Percentiles rank a stretch among this genome's conserved stretches.
These are phyloP conservation scores for Lymantria dispar DNA, from an alignment of 2,888 invertebrate genomes.

Conservation along the genomic window DNA sequence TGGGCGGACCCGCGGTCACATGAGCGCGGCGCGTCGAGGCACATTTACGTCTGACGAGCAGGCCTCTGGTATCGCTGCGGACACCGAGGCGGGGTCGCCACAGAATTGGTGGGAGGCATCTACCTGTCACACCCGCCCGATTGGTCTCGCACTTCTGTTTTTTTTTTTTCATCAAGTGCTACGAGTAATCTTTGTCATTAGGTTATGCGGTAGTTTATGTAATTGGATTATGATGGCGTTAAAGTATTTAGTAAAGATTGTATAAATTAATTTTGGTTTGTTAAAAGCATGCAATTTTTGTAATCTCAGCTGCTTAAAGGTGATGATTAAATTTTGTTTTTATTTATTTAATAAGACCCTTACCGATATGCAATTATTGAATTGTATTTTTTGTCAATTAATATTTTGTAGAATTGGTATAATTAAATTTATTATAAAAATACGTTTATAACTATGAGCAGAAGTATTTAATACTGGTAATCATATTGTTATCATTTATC, in stretches of 20 bases:
- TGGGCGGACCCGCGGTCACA: slow-evolving; percentile 67
- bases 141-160: slow-evolving; percentile 61
- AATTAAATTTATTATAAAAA: no score
- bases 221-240: slow-evolving; percentile 27
- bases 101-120: slow-evolving; percentile 66
- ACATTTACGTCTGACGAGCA: slow-evolving; percentile 61
- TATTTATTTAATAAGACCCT: no score
- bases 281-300: slow-evolving; percentile 1
- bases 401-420: no score
- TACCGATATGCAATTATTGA: no score
- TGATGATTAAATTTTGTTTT: not conserved
- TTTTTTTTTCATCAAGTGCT: slow-evolving; percentile 41
- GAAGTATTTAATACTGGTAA: no score
- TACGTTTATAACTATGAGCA: no score
- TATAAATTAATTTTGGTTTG: slow-evolving; percentile 1
- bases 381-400: no score
- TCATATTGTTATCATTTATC: no score
- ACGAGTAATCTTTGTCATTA: slow-evolving; percentile 55
- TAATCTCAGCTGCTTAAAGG: not conserved
- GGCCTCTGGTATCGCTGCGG: slow-evolving; percentile 30
- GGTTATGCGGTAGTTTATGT: slow-evolving; percentile 43
- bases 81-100: slow-evolving; percentile 63
- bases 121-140: slow-evolving; percentile 69
- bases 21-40: slow-evolving; percentile 70
- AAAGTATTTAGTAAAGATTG: slow-evolving; percentile 14